Evolutionary conservation across 2,113 vertebrate species (phyloP).

Genomic region (Thalassarche chlororhynchos): DNA sequence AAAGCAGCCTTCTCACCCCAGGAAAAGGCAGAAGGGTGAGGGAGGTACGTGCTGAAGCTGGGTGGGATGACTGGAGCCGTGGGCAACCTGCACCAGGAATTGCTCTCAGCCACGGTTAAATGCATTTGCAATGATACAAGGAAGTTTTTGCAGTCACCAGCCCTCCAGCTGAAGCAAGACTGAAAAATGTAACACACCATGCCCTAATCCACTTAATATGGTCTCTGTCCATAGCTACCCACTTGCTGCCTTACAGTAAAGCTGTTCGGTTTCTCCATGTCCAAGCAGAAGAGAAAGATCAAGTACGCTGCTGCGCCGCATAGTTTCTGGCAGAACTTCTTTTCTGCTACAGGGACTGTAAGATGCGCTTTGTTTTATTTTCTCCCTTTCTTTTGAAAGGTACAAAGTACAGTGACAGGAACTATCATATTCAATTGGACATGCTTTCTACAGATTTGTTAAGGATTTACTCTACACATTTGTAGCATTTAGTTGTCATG

Average conservation of each 20-base stretch:
- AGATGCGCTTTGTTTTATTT: conserved; percentile 38
- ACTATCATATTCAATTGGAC: conserved; percentile 75
- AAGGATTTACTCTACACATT: conserved; percentile 76
- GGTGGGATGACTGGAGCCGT: neutral
- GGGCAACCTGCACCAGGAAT: neutral
- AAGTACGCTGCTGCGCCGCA: neutral
- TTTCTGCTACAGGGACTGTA: neutral
- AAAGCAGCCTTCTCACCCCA: neutral
- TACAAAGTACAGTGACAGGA: conserved; percentile 63
- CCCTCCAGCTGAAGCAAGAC: neutral
- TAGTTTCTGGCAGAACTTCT: neutral
- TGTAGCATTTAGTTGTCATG: conserved; percentile 78
- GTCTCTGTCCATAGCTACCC: neutral
- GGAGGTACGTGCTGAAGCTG: neutral
- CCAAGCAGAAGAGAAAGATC: neutral
- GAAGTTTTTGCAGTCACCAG: neutral
- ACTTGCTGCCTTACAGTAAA: neutral
- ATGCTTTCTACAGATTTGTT: conserved; percentile 77
- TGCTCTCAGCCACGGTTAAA: neutral
- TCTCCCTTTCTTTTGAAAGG: conserved; percentile 19
- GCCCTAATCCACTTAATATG: neutral
- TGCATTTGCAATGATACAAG: neutral
- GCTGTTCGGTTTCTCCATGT: neutral
- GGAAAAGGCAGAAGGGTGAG: neutral
- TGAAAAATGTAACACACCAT: conserved; percentile 5